A percentile compares a stretch with the other conserved stretches of the same genome.
Evolutionary conservation across 2,888 invertebrate species (phyloP).

Genomic region (Xestia ashworthii): DNA sequence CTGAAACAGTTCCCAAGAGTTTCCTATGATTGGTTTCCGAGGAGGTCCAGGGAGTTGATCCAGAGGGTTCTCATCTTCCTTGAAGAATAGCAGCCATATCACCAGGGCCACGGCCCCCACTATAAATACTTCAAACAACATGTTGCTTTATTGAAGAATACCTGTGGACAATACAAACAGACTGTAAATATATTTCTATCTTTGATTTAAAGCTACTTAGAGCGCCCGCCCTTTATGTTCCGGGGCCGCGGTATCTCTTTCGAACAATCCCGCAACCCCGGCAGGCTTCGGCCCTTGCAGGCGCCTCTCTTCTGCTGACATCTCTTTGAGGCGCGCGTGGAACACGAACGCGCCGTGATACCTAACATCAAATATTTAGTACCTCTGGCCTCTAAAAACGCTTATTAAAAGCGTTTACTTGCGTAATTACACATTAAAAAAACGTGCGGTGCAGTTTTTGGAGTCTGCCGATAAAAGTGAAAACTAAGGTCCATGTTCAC

Average conservation of each 20-base stretch:
- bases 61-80: conserved; percentile 70
- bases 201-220: neutral
- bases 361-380: too few species aligned
- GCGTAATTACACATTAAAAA: neutral
- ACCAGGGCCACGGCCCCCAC: conserved; percentile 44
- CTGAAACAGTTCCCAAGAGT: conserved; percentile 62
- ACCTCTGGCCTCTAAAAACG: too few species aligned
- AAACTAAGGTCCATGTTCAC: too few species aligned
- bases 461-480: too few species aligned
- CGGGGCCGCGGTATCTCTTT: too few species aligned
- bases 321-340: too few species aligned
- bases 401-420: neutral
- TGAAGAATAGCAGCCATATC: conserved; percentile 67
- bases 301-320: too few species aligned
- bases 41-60: conserved; percentile 77
- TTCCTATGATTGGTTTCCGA: conserved; percentile 72
- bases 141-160: conserved; percentile 22
- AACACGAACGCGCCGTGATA: too few species aligned
- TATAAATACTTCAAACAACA: conserved; percentile 62
- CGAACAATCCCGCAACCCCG: neutral
- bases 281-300: too few species aligned
- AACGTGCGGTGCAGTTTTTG: too few species aligned
- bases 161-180: neutral
- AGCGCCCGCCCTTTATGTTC: too few species aligned
- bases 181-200: neutral